These are phyloP conservation scores for Varecia variegata DNA, from an alignment of 2,797 vertebrate genomes.

Conservation along the genomic window DNA sequence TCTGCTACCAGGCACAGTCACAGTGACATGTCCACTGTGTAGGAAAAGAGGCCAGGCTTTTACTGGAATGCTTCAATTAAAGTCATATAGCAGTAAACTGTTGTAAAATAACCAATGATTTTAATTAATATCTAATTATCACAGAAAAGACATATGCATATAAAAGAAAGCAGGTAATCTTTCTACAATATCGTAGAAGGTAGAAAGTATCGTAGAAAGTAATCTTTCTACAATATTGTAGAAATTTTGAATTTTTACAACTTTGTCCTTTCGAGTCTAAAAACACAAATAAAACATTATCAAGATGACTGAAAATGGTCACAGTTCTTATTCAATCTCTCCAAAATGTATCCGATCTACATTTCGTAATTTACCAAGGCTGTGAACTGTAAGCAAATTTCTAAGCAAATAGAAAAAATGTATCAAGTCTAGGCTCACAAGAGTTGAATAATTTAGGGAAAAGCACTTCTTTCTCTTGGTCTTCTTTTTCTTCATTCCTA, in stretches of 20 bases:
- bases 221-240: background rate
- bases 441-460: background rate
- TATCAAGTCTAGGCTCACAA: background rate
- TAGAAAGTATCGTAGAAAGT: too few relatives aligned
- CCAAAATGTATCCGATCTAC: background rate
- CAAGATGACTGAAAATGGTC: background rate
- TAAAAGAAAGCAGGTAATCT: too few relatives aligned
- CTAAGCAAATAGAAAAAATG: background rate
- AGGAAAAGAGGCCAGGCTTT: background rate
- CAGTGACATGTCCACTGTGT: background rate
- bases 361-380: constrained; percentile 15
- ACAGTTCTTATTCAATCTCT: background rate
- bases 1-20: background rate
- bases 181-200: background rate
- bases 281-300: background rate
- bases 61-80: background rate
- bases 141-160: too few relatives aligned
- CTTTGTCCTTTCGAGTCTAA: constrained; percentile 24
- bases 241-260: background rate
- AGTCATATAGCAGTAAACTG: background rate
- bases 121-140: background rate
- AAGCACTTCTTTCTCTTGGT: background rate
- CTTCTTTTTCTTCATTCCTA: background rate
- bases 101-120: background rate
- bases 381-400: background rate